Percentiles rank a stretch among this genome's conserved stretches.
Evolutionary conservation across 2,888 invertebrate genomes (phyloP).

Genomic region (Digitonthophagus gazella): DNA sequence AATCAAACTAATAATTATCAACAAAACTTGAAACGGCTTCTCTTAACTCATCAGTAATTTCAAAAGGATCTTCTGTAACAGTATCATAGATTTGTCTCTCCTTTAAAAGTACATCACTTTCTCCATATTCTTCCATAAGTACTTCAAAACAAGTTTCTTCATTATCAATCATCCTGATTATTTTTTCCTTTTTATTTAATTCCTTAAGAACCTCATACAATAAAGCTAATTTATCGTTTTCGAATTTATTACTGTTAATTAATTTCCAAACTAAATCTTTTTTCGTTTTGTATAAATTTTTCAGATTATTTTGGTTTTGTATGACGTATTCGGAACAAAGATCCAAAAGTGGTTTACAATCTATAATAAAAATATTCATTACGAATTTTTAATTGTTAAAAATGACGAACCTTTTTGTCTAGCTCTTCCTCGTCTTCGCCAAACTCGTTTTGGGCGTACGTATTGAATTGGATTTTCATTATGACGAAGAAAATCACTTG

Average conservation of each 20-base stretch:
- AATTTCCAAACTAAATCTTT: slow-evolving; percentile 44
- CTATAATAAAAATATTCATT: slow-evolving; percentile 16
- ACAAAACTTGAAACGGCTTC: slow-evolving; percentile 30
- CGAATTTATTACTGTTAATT: slow-evolving; percentile 39
- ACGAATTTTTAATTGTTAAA: not conserved
- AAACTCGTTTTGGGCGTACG: slow-evolving; percentile 23
- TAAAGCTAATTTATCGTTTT: slow-evolving; percentile 32
- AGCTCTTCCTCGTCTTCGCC: slow-evolving; percentile 21
- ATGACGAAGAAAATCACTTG: slow-evolving; percentile 13
- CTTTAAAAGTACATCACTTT: slow-evolving; percentile 42
- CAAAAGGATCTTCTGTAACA: slow-evolving; percentile 40
- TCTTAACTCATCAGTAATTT: slow-evolving; percentile 25
- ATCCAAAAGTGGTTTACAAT: slow-evolving; percentile 39
- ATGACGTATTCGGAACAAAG: slow-evolving; percentile 43
- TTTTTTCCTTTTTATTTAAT: slow-evolving; percentile 45
- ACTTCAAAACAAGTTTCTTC: slow-evolving; percentile 42
- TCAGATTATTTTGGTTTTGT: slow-evolving; percentile 39
- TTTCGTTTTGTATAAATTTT: slow-evolving; percentile 39
- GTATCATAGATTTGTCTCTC: slow-evolving; percentile 38
- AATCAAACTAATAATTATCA: slow-evolving; percentile 9
- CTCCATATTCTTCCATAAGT: slow-evolving; percentile 43
- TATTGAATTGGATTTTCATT: slow-evolving; percentile 17
- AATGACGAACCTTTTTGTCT: slow-evolving; percentile 21
- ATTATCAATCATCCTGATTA: slow-evolving; percentile 44
- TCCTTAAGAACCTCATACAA: slow-evolving; percentile 43